phyloP scores from a whole-genome alignment of 2,797 vertebrate species.

The Urophycis tenuis region DNA sequence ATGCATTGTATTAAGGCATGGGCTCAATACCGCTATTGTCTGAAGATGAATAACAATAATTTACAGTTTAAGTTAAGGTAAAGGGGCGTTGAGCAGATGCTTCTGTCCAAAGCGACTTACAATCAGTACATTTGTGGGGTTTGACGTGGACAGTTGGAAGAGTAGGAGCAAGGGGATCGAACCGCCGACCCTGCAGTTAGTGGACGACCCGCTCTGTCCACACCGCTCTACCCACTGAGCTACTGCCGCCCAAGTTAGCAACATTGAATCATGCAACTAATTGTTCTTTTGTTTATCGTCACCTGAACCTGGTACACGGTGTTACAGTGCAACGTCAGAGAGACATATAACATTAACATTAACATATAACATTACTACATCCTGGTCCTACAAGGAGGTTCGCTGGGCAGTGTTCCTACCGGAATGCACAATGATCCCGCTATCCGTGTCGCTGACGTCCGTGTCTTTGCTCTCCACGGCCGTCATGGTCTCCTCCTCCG shows the following conservation, averaged over 20 bases:
- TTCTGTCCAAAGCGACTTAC: too few species aligned
- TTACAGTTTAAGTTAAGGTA: background rate
- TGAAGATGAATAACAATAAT: background rate
- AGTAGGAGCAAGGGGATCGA: too few species aligned
- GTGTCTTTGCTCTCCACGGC: conserved; percentile 76
- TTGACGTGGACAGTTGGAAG: too few species aligned
- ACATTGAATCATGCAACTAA: background rate
- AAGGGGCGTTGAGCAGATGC: too few species aligned
- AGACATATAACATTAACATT: too few species aligned
- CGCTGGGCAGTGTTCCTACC: conserved; percentile 59
- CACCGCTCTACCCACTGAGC: too few species aligned
- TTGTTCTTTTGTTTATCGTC: background rate
- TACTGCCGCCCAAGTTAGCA: too few species aligned
- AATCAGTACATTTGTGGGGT: too few species aligned
- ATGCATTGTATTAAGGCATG: background rate
- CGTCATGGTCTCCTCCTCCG: conserved; percentile 48
- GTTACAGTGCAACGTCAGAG: background rate
- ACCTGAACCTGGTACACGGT: background rate
- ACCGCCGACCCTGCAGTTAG: too few species aligned
- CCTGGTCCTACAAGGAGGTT: background rate
- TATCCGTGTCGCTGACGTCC: conserved; percentile 85
- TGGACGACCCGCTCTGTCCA: too few species aligned
- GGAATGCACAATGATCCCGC: conserved; percentile 84
- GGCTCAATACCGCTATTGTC: background rate
- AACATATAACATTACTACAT: too few species aligned